Conservation (phyloP, 2,797 vertebrate species). For the Sarcoramphus papa region DNA sequence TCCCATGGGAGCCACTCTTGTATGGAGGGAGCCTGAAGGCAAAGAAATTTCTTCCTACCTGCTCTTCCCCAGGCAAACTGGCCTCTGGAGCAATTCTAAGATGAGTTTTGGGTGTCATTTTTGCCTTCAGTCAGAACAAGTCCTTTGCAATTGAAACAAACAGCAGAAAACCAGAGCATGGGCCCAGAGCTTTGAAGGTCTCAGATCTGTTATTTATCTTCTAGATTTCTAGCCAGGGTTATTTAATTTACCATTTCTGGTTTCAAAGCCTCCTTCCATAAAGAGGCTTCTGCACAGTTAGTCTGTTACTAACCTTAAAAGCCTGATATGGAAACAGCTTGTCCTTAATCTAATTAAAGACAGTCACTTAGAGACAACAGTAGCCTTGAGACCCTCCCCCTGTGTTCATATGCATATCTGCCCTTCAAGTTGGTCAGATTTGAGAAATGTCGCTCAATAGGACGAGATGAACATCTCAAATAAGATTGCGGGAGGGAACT, state of each 20-base stretch:
- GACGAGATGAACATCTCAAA: neutral
- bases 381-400: neutral
- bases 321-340: neutral
- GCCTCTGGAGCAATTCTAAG: neutral
- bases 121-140: neutral
- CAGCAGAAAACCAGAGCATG: neutral
- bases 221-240: neutral
- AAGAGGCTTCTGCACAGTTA: neutral
- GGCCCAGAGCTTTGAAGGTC: neutral
- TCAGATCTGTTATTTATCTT: neutral
- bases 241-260: neutral
- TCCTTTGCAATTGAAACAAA: neutral
- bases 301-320: neutral
- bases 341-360: neutral
- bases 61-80: neutral
- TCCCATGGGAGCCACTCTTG: neutral
- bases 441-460: neutral
- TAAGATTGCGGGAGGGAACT: fast-evolving
- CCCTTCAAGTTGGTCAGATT: neutral
- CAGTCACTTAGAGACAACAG: neutral
- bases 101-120: neutral
- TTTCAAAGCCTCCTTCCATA: neutral
- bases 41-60: neutral
- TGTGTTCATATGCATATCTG: neutral
- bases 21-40: neutral